Evolutionary conservation across 2,888 invertebrate genomes (phyloP), one percentile per base, ranked within the genome.

Genomic region (Sinodicranocentrus sp.): DNA sequence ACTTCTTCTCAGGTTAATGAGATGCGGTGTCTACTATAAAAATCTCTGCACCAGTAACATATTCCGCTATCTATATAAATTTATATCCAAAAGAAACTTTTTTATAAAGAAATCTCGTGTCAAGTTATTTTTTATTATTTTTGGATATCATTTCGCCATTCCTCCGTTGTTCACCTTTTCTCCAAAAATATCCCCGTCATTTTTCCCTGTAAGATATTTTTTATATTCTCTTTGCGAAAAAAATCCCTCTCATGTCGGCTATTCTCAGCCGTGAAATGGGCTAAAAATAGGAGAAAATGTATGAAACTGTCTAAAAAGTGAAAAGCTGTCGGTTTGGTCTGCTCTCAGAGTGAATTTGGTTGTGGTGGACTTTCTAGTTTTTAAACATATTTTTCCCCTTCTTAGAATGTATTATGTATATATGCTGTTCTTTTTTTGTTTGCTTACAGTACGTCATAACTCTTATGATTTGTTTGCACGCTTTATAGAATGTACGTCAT

Each of bases 381-480:
- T 59, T 67, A 65, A 59, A 80, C 73, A 54, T 71, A 25, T 65
- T 70, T 65, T 79, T 48, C 48, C 21, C 23, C 43, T 26, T 61
- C n/a, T 23, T 6, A 48, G 57, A 57, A 21, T 23, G 5, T 57
- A 21, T 43, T 17, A 28, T 73, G 61, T 52, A 52, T 52, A 52
- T 57, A 10, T 68, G 68, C 76, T 28, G 57, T 76, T 67, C 63
- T 54, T 61, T 79, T 82, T 82, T 82, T 82, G 82, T 82, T 82
- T 82, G 82, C 76, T 82, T 82, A 82, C 63, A 71, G 76, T 82
- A 82, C 82, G 82, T 82, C 82, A 82, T 82, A 67, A 82, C 82
- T 82, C 82, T 82, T 82, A 76, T 82, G 82, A 82, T 82, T 82
- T 82, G 82, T 82, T 82, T 82, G 82, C 82, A 82, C 82, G 82